Evolutionary conservation across 2,797 vertebrate species (phyloP).

Genomic region (Darevskia nairensis): DNA sequence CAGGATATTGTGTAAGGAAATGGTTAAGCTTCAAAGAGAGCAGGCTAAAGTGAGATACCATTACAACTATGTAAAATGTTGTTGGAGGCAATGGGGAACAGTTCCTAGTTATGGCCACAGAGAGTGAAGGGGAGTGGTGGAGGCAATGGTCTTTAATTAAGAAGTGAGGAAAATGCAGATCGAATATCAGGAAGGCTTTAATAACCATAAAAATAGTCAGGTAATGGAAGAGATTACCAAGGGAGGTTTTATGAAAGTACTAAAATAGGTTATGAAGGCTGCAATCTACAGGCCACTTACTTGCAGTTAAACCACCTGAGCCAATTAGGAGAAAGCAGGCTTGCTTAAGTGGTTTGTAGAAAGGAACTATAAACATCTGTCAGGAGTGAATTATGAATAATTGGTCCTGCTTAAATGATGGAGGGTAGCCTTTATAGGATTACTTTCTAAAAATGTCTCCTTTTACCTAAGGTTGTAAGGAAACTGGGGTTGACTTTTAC

Average conservation of each 20-base stretch:
- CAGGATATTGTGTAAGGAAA: neutral
- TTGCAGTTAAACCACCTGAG: constrained; percentile 31
- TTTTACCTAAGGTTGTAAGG: neutral
- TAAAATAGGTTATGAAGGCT: constrained; percentile 39
- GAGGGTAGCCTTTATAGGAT: constrained; percentile 11
- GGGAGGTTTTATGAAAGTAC: constrained; percentile 14
- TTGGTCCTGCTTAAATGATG: constrained; percentile 4
- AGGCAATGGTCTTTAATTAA: constrained; percentile 1
- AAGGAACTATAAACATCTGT: constrained; percentile 31
- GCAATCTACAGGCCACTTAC: constrained; percentile 37
- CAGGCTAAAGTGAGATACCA: neutral
- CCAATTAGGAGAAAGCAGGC: constrained; percentile 24
- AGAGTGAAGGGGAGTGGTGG: constrained; percentile 5
- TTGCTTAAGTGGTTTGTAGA: constrained; percentile 24
- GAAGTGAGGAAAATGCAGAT: neutral
- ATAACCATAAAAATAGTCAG: constrained; percentile 9
- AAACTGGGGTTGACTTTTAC: no score
- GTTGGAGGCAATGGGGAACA: neutral
- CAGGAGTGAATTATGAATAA: constrained; percentile 28
- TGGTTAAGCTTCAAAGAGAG: constrained; percentile 6
- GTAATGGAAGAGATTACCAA: neutral
- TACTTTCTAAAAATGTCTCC: neutral
- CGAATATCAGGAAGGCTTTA: constrained; percentile 30
- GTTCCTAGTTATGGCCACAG: neutral
- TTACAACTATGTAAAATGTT: constrained; percentile 6